Evolutionary conservation across 2,797 vertebrate genomes (phyloP).

Genomic region (Ammospiza maritima): DNA sequence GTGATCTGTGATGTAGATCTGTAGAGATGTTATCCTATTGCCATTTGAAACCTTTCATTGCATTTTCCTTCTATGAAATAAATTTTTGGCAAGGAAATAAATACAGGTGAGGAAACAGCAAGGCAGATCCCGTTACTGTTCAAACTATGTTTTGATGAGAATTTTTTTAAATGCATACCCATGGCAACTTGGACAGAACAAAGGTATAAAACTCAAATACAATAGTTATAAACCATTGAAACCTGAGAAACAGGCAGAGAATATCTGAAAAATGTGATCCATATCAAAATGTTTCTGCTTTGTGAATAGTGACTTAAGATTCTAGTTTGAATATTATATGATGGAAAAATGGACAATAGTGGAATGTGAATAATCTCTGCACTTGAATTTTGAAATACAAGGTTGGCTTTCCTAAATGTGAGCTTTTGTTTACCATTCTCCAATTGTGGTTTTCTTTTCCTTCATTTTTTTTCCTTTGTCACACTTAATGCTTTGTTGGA

Average conservation of each 20-base stretch:
- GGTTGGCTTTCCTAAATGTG: slow-evolving; percentile 3
- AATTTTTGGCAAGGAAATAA: slow-evolving; percentile 42
- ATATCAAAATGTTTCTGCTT: slow-evolving; percentile 21
- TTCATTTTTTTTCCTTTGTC: background rate
- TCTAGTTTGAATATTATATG: slow-evolving; percentile 33
- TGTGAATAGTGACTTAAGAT: slow-evolving; percentile 56
- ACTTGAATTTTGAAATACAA: slow-evolving; percentile 22
- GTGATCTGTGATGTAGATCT: slow-evolving; percentile 45
- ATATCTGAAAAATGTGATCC: slow-evolving; percentile 32
- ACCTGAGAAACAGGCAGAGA: background rate
- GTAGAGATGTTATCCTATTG: slow-evolving; percentile 30
- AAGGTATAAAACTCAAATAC: slow-evolving; percentile 39
- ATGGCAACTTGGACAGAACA: slow-evolving; percentile 16
- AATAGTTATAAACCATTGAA: slow-evolving; percentile 33
- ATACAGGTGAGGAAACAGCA: background rate
- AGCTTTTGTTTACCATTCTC: background rate
- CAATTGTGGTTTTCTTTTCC: background rate
- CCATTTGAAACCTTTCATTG: slow-evolving; percentile 65
- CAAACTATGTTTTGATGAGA: slow-evolving; percentile 24
- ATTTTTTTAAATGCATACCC: slow-evolving; percentile 33
- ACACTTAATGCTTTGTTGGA: background rate
- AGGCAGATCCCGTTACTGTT: slow-evolving; percentile 26
- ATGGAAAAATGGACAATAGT: slow-evolving; percentile 37
- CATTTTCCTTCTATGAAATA: slow-evolving; percentile 55
- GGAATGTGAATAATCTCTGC: slow-evolving; percentile 43